Conservation (phyloP, 2,113 vertebrate species). For the Mesitornis unicolor region DNA sequence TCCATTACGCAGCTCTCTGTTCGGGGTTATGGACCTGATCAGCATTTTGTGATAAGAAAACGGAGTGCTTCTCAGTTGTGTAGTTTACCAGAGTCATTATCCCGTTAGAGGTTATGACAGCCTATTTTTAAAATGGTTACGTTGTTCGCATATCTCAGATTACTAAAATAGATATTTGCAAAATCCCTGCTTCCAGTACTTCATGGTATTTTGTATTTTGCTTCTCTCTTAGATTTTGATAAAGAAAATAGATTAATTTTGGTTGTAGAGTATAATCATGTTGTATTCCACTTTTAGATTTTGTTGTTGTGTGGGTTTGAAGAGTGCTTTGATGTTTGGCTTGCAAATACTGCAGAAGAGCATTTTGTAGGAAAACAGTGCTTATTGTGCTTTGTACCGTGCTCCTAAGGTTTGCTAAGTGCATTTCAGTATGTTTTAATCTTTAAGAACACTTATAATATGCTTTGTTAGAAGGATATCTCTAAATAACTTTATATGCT, state of each 20-base stretch:
- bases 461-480: not conserved
- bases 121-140: not conserved
- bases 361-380: not conserved
- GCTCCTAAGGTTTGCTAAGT: not conserved
- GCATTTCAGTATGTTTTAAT: not conserved
- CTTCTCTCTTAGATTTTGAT: not conserved
- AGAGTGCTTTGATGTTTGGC: not conserved
- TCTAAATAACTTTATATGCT: not conserved
- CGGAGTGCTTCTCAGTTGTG: not conserved
- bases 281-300: not conserved
- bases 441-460: not conserved
- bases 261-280: not conserved
- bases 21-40: not conserved
- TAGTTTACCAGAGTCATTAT: not conserved
- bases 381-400: not conserved
- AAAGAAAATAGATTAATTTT: not conserved
- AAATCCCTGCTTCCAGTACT: not conserved
- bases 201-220: not conserved
- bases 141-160: not conserved
- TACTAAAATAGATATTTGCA: not conserved
- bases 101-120: not conserved
- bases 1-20: not conserved
- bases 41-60: constrained; percentile 12
- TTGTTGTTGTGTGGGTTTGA: not conserved
- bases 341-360: not conserved